These are phyloP conservation scores for Carassius auratus DNA, from an alignment of 2,113 vertebrate genomes.

Conservation along the genomic window DNA sequence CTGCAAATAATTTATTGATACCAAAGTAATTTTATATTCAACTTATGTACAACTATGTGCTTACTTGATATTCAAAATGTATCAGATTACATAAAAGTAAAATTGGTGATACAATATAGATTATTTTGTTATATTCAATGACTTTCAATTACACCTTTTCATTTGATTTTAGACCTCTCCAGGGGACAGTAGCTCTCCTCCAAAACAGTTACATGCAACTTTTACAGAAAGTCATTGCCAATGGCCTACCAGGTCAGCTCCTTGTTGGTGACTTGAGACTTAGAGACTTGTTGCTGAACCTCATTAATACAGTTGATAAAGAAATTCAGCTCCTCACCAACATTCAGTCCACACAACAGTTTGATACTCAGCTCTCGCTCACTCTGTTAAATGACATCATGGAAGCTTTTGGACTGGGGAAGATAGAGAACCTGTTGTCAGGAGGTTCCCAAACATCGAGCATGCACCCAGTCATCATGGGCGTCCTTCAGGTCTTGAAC, in stretches of 20 bases:
- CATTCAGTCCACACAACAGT: constrained; percentile 36
- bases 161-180: constrained; percentile 54
- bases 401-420: constrained; percentile 61
- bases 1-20: neutral
- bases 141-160: neutral
- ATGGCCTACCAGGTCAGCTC: constrained; percentile 20
- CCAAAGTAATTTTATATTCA: neutral
- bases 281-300: constrained; percentile 55
- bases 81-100: neutral
- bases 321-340: constrained; percentile 53
- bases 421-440: constrained; percentile 60
- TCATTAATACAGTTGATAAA: constrained; percentile 61
- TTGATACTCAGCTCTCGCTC: constrained; percentile 55
- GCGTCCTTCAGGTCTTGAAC: constrained; percentile 64
- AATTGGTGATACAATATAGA: neutral
- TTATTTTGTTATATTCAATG: neutral
- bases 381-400: constrained; percentile 60
- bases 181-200: constrained; percentile 69
- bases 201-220: constrained; percentile 53
- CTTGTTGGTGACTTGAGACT: constrained; percentile 52
- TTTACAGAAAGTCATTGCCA: constrained; percentile 41
- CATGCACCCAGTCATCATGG: constrained; percentile 47
- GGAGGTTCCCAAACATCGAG: constrained; percentile 58
- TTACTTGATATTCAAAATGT: neutral
- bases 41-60: neutral